Evolutionary conservation across 2,888 invertebrate genomes (phyloP).

Genomic region (Strigamia crassipes): DNA sequence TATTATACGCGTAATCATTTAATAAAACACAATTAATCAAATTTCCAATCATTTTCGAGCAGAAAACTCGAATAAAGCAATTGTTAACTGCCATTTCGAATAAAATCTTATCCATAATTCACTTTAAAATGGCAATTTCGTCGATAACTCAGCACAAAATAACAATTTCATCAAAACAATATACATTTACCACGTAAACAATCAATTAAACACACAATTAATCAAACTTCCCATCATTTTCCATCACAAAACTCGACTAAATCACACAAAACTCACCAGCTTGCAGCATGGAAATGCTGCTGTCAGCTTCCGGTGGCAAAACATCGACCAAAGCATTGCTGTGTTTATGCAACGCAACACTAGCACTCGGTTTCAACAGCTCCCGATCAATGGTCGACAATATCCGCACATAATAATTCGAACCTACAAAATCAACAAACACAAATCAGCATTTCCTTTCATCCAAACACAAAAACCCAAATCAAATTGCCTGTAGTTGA

Average conservation of each 20-base stretch:
- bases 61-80: too few relatives aligned
- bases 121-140: too few relatives aligned
- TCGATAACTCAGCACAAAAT: too few relatives aligned
- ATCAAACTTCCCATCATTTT: too few relatives aligned
- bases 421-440: conserved; percentile 66
- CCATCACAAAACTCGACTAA: neutral
- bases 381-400: conserved; percentile 97
- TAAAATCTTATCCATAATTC: too few relatives aligned
- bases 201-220: too few relatives aligned
- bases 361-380: conserved; percentile 94
- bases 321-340: conserved; percentile 99
- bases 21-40: too few relatives aligned
- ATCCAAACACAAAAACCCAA: neutral
- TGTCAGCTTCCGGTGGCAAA: conserved; percentile 97
- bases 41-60: too few relatives aligned
- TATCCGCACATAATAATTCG: conserved; percentile 98
- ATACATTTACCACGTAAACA: too few relatives aligned
- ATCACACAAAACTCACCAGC: conserved; percentile 66
- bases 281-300: conserved; percentile 97
- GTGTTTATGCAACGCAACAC: conserved; percentile 97
- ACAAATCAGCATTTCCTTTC: neutral
- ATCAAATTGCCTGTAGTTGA: conserved; percentile 78
- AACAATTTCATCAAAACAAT: too few relatives aligned
- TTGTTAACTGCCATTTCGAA: too few relatives aligned
- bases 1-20: too few relatives aligned